These are phyloP conservation scores for Malthinus flaveolus DNA, from an alignment of 2,888 invertebrate genomes.

Conservation along the genomic window DNA sequence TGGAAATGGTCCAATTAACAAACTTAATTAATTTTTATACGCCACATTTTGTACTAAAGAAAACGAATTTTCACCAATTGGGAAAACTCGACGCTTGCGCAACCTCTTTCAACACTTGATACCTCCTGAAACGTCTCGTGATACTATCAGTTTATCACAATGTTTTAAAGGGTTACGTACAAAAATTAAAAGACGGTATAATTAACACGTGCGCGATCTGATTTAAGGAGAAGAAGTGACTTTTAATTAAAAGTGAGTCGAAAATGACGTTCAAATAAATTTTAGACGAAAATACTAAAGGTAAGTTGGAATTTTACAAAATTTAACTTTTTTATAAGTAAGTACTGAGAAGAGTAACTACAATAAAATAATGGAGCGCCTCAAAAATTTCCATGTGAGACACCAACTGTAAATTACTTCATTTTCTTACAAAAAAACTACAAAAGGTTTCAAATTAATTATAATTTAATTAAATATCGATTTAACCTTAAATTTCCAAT, in stretches of 20 bases:
- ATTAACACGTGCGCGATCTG: too few species aligned
- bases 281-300: neutral
- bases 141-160: neutral
- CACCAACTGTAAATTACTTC: too few species aligned
- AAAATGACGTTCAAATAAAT: neutral
- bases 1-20: constrained; percentile 5
- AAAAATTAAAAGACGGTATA: neutral
- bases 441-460: too few species aligned
- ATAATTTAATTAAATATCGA: too few species aligned
- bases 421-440: too few species aligned
- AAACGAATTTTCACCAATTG: constrained; percentile 14
- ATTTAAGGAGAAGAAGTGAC: neutral
- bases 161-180: too few species aligned
- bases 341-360: too few species aligned
- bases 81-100: constrained; percentile 25
- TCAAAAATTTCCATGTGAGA: too few species aligned
- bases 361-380: too few species aligned
- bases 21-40: neutral
- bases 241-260: neutral
- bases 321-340: too few species aligned
- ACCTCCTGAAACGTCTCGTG: neutral
- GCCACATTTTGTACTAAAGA: neutral
- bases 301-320: neutral
- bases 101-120: neutral
- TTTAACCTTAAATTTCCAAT: too few species aligned